phyloP scores from a whole-genome alignment of 2,113 vertebrate species.

The Bujurquina vittata region DNA sequence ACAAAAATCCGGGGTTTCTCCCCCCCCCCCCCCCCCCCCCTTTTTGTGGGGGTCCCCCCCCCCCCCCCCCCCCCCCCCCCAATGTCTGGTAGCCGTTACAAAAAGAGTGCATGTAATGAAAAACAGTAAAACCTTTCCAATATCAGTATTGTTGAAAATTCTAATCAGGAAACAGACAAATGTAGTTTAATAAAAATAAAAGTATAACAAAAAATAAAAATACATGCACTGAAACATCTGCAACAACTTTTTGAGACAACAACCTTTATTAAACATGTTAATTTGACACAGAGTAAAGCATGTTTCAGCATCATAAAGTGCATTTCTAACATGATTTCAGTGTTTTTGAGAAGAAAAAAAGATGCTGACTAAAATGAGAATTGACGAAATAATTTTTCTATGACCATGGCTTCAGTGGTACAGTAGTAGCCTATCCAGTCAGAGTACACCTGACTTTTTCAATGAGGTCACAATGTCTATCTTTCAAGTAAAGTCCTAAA shows the following conservation, averaged over 20 bases:
- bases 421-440: slow-evolving; percentile 7
- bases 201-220: too few species aligned
- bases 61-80: too few species aligned
- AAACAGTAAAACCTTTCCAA: too few species aligned
- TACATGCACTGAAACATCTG: not conserved
- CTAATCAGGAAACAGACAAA: too few species aligned
- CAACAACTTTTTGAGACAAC: not conserved
- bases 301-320: slow-evolving; percentile 67
- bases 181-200: not conserved
- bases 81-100: too few species aligned
- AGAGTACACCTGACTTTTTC: not conserved
- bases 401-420: not conserved
- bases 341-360: not conserved
- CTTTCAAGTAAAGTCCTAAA: slow-evolving; percentile 36
- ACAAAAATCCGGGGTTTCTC: too few species aligned
- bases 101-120: too few species aligned
- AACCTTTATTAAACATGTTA: slow-evolving; percentile 48
- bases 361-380: not conserved
- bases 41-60: too few species aligned
- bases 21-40: too few species aligned
- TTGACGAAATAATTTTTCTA: not conserved
- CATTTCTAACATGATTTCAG: slow-evolving; percentile 34
- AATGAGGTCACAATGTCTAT: not conserved
- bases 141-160: too few species aligned
- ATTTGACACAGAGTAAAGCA: slow-evolving; percentile 32